Base-by-base conservation (phyloP, 2,888 invertebrate species). In the Tinea semifulvella region DNA sequence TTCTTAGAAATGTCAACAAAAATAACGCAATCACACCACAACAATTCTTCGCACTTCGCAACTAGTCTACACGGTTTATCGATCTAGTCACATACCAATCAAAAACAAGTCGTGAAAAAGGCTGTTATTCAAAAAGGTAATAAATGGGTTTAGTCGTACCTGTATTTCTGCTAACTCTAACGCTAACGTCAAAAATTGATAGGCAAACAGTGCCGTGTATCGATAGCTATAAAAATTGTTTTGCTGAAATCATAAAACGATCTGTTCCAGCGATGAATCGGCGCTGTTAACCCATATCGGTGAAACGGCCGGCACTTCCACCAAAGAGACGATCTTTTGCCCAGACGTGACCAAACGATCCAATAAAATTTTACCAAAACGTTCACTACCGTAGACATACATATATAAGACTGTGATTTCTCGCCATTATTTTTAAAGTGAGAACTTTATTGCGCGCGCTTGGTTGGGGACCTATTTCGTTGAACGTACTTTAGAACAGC, bases 281-380 rank as follows among this genome's bases (percentile, higher is more conserved):
- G 50, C 54, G 61, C 61, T 65, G 66, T 72, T 68, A 66, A 63
- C 65, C 68, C 61, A 60, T 66, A 67, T 70, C 65, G 65, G 53
- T 52, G 57, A 63, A 71, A 65, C 63, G 60, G 62, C 60, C 59
- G 57, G 57, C 58, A 64, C 63, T 65, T 54, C 56, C 58, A 58
- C 58, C 58, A 56, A 50, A 52, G 63, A 65, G 63, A 60, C 69
- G 71, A 69, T 72, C 66, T 70, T 67, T 65, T 56, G 58, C 58
- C 53, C 59, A 56, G 62, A 74, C 74, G 75, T 76, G 76, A 74
- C 70, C 68, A 64, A 67, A 61, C 57, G 61, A 56, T 57, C 63
- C 65, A 68, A 72, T 75, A 76, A 74, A 75, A 72, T 68, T 68
- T 63, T 61, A 58, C 55, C 57, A 56, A 64, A 40, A 40, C 22